phyloP scores from a whole-genome alignment of 2,888 invertebrate genomes.

The Apodemia mormo region DNA sequence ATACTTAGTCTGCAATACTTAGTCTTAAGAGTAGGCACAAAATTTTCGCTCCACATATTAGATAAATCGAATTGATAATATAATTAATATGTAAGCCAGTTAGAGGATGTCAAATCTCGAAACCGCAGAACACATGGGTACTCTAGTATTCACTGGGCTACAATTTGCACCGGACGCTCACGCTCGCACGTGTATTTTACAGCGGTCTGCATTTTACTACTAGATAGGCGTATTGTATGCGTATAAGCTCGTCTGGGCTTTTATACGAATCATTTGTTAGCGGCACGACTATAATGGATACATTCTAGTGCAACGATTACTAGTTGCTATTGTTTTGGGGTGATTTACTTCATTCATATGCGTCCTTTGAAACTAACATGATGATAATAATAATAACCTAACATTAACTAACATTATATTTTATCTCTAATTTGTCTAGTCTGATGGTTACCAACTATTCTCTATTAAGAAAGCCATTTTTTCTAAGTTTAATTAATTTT shows the following conservation, averaged over 20 bases:
- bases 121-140: constrained; percentile 20
- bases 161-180: constrained; percentile 69
- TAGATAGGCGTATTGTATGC: constrained; percentile 12
- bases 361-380: background rate
- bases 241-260: constrained; percentile 15
- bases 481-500: too few species aligned
- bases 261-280: constrained; percentile 23
- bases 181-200: constrained; percentile 18
- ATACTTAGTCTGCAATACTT: too few species aligned
- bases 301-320: constrained; percentile 9
- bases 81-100: too few species aligned
- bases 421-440: too few species aligned
- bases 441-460: too few species aligned
- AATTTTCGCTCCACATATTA: too few species aligned
- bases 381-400: too few species aligned
- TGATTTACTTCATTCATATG: constrained; percentile 40
- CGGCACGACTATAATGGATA: constrained; percentile 1
- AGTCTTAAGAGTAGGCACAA: too few species aligned
- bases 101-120: background rate
- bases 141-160: constrained; percentile 49
- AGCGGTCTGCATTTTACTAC: constrained; percentile 58
- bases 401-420: too few species aligned
- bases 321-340: constrained; percentile 27
- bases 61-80: too few species aligned
- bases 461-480: too few species aligned